Percentiles rank a stretch among this genome's conserved stretches.
phyloP scores from a whole-genome alignment of 1,140 invertebrate genomes.

The Brachionus rotundiformis region DNA sequence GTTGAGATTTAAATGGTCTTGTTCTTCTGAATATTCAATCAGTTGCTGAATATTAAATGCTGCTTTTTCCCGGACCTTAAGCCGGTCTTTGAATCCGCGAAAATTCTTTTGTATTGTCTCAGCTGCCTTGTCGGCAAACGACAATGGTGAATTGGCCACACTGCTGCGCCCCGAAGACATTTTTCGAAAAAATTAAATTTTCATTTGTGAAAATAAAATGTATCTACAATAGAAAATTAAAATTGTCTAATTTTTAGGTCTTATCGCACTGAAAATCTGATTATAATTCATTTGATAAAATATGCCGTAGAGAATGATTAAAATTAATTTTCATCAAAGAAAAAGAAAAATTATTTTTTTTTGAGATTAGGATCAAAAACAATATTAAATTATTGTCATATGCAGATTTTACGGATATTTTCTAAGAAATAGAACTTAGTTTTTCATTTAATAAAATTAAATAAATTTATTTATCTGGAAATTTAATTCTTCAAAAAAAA shows the following conservation, averaged over 20 bases:
- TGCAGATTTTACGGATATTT: neutral
- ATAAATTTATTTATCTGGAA: neutral
- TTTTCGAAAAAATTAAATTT: conserved; percentile 4
- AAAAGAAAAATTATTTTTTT: neutral
- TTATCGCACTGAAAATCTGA: neutral
- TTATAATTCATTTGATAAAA: neutral
- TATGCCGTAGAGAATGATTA: neutral
- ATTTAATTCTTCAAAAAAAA: neutral
- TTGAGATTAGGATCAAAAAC: neutral
- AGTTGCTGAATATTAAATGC: conserved; percentile 91
- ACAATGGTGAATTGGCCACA: conserved; percentile 14
- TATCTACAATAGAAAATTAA: neutral
- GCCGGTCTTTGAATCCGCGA: conserved; percentile 77
- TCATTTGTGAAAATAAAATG: neutral
- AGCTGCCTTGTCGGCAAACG: conserved; percentile 67
- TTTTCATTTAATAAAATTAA: neutral
- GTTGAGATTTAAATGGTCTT: conserved; percentile 74
- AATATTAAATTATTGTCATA: neutral
- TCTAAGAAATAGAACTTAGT: neutral
- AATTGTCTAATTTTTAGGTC: neutral
- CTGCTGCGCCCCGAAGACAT: conserved; percentile 1
- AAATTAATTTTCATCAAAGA: neutral
- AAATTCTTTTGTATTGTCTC: conserved; percentile 90
- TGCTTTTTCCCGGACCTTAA: conserved; percentile 79
- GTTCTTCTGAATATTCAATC: conserved; percentile 87